Conservation (phyloP, 2,888 invertebrate genomes). For the Leucozona laternaria region DNA sequence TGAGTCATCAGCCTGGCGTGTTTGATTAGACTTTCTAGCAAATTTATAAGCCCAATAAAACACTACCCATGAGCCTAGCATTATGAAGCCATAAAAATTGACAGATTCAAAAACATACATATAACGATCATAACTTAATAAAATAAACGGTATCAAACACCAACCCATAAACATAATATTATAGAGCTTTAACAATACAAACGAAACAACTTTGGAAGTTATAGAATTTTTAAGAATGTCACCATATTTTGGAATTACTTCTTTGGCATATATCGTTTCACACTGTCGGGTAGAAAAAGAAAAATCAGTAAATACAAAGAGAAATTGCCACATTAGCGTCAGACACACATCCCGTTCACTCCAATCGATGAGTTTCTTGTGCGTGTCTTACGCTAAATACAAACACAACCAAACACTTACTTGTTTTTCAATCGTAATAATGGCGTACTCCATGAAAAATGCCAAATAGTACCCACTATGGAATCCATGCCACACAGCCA, state of each 20-base stretch:
- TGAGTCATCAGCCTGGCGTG: neutral
- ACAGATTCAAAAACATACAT: conserved; percentile 86
- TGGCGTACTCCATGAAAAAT: conserved; percentile 95
- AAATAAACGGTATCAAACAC: conserved; percentile 90
- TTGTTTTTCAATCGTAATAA: conserved; percentile 93
- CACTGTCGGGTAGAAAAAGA: conserved; percentile 76
- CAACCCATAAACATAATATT: conserved; percentile 93
- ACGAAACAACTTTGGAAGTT: conserved; percentile 83
- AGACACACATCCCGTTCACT: neutral
- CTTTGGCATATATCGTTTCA: conserved; percentile 78
- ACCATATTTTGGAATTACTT: conserved; percentile 78
- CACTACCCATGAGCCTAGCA: conserved; percentile 87
- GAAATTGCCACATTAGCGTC: neutral
- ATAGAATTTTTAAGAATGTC: conserved; percentile 77
- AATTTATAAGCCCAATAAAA: conserved; percentile 77
- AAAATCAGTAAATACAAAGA: neutral
- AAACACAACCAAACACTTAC: conserved; percentile 84
- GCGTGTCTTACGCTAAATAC: neutral
- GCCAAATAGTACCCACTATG: conserved; percentile 97
- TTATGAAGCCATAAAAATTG: conserved; percentile 88
- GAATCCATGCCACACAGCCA: conserved; percentile 98
- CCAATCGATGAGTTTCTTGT: neutral
- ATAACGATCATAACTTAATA: conserved; percentile 89
- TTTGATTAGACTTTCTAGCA: neutral
- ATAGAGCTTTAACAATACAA: conserved; percentile 88